Evolutionary conservation across 2,797 vertebrate genomes (phyloP), one percentile per base, ranked within the genome.

Genomic region (Tiaroga cobitis): DNA sequence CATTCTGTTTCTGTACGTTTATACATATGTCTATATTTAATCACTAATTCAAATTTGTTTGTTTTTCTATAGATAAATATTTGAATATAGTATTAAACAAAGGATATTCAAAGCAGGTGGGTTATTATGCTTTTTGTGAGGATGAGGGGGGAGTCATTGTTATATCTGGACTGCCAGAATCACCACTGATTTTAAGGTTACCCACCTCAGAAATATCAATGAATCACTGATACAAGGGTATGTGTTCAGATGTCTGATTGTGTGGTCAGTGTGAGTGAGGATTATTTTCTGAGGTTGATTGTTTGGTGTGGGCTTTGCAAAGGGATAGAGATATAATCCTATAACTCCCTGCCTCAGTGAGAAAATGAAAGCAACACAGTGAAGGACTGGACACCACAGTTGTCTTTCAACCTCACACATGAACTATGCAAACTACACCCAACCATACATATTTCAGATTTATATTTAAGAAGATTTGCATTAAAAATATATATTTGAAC

Each of bases 251-350:
- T 85, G 77, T 89, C 81, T 89, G 83, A 86, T 87, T 88, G 81
- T 82, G 59, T 87, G 84, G 75, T 63, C 67, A 89, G 85, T 84
- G 80, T 65, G 82, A 49, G 72, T 89, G 87, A 32, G 92, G 94
- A 91, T 95, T 94, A 95, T 88, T 92, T 90, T 85, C 92, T 87
- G 81, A 61, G 79, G 92, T 89, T 95, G 95, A 96, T 95, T 96
- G 93, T 94, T 95, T 93, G 90, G 91, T 94, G 93, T 93, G 92
- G 93, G 93, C 90, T 95, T 93, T 95, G 92, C 91, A 91, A 90
- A 91, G 89, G 88, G 93, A 93, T 94, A 78, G 92, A 92, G 91
- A 92, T 93, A 90, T 95, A 95, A 95, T 96, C 94, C 93, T 80
- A 81, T 83, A 88, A 82, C 82, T 82, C 86, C 54, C 65, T 84